A percentile compares a stretch with the other conserved stretches of the same genome.
These are phyloP conservation scores for Hippocampus comes DNA, from an alignment of 2,113 vertebrate species.

Conservation along the genomic window DNA sequence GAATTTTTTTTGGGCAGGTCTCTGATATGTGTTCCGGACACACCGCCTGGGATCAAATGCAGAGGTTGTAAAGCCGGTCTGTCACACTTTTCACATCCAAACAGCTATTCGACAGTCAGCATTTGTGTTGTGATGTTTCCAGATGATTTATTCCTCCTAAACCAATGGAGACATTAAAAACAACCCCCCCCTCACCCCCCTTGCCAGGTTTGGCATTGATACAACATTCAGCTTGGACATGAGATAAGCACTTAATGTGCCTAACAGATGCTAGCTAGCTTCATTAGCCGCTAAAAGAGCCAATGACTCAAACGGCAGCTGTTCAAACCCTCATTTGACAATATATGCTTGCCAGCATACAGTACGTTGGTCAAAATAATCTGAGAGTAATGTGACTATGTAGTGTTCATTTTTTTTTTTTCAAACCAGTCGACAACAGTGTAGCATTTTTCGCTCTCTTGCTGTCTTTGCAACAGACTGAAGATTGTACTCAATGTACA, in stretches of 20 bases:
- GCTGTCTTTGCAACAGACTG: background rate
- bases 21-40: slow-evolving; percentile 26
- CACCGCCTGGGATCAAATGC: slow-evolving; percentile 39
- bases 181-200: background rate
- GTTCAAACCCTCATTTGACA: background rate
- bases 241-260: background rate
- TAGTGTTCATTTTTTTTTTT: background rate
- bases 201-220: background rate
- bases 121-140: background rate
- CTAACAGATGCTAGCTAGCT: slow-evolving; percentile 10
- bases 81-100: background rate
- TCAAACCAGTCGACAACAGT: background rate
- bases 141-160: background rate
- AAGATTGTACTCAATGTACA: background rate
- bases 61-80: slow-evolving; percentile 27
- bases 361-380: background rate
- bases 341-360: background rate
- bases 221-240: background rate
- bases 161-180: background rate
- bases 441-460: background rate
- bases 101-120: background rate
- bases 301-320: background rate
- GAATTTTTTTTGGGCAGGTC: slow-evolving; percentile 32
- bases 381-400: background rate
- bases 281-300: slow-evolving; percentile 2